These are phyloP conservation scores for Myiotriccus ornatus DNA, from an alignment of 2,797 vertebrate species.

Conservation along the genomic window DNA sequence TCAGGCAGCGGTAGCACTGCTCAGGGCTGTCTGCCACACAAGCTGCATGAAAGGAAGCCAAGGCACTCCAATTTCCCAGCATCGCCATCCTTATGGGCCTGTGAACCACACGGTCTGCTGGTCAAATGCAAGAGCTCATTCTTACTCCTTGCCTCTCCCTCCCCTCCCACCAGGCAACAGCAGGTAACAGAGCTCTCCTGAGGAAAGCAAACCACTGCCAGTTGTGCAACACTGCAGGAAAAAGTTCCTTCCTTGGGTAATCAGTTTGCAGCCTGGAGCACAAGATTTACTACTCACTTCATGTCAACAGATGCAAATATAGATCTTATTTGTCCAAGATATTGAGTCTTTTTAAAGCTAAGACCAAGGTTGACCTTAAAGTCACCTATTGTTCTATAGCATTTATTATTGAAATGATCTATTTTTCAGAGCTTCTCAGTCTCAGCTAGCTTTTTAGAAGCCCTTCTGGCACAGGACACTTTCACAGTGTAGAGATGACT, in stretches of 20 bases:
- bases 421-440: not conserved
- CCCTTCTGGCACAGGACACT: not conserved
- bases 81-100: not conserved
- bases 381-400: not conserved
- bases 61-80: not conserved
- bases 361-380: not conserved
- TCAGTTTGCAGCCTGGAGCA: not conserved
- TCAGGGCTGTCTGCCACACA: not conserved
- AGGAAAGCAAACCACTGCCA: not conserved
- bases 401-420: not conserved
- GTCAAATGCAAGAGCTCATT: not conserved
- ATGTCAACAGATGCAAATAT: not conserved
- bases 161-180: not conserved
- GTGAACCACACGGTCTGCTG: accelerated
- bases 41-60: not conserved
- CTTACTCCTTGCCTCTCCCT: not conserved
- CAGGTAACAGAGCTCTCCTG: not conserved
- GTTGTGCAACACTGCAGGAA: not conserved
- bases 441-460: not conserved
- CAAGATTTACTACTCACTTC: not conserved
- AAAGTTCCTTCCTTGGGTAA: constrained; percentile 1
- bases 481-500: not conserved
- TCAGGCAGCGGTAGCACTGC: not conserved
- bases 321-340: constrained; percentile 14
- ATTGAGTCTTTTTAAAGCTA: not conserved